These are phyloP conservation scores for Eretmochelys imbricata DNA, from an alignment of 2,113 vertebrate species.

Conservation along the genomic window DNA sequence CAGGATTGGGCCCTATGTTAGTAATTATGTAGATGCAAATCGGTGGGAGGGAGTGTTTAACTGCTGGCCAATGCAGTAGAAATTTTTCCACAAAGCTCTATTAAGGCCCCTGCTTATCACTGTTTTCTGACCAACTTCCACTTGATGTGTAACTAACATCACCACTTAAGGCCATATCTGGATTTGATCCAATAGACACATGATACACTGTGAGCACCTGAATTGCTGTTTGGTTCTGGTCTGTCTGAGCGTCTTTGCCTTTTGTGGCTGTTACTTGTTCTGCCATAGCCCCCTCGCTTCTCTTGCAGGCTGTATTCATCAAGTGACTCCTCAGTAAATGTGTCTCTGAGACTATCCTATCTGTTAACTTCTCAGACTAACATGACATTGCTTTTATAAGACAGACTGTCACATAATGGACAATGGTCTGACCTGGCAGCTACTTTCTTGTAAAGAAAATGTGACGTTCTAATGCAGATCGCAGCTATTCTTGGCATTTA, in stretches of 20 bases:
- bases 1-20: accelerated
- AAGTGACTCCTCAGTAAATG: too few species aligned
- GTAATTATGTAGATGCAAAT: not conserved
- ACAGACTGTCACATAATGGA: too few species aligned
- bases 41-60: not conserved
- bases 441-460: too few species aligned
- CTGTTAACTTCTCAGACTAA: too few species aligned
- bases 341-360: too few species aligned
- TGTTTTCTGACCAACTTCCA: not conserved
- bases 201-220: accelerated
- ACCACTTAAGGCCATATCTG: not conserved
- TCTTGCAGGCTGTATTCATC: too few species aligned
- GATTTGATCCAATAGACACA: not conserved
- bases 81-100: not conserved
- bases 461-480: too few species aligned
- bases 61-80: not conserved
- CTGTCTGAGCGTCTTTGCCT: not conserved
- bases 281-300: not conserved
- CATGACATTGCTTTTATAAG: too few species aligned
- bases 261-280: not conserved
- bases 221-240: not conserved
- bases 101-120: not conserved
- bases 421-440: too few species aligned
- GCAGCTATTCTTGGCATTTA: too few species aligned
- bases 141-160: accelerated